A percentile compares a stretch with the other conserved stretches of the same genome.
phyloP scores from a whole-genome alignment of 2,888 invertebrate genomes.

The Tachina fera region DNA sequence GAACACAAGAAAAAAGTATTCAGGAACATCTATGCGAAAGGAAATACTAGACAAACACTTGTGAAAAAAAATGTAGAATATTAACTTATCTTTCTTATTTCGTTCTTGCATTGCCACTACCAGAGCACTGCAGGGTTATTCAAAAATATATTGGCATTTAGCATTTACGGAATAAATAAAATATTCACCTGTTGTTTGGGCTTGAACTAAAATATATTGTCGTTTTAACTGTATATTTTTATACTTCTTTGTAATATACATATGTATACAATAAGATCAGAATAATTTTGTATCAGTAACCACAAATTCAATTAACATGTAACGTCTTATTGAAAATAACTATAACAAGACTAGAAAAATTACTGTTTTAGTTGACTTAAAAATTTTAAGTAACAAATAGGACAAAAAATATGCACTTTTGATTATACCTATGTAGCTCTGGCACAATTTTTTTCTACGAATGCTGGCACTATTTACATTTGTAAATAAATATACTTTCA shows the following conservation, averaged over 20 bases:
- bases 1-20: not conserved
- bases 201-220: not conserved
- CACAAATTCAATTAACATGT: too few species aligned
- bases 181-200: constrained; percentile 55
- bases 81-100: constrained; percentile 62
- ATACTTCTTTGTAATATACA: too few species aligned
- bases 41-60: constrained; percentile 69
- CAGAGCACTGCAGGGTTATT: not conserved
- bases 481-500: not conserved
- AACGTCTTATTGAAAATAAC: too few species aligned
- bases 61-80: constrained; percentile 44
- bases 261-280: too few species aligned
- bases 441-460: not conserved
- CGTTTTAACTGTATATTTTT: not conserved
- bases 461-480: not conserved
- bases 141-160: constrained; percentile 3
- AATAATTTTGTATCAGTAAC: too few species aligned
- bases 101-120: constrained; percentile 10
- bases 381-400: too few species aligned
- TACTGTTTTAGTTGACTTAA: too few species aligned
- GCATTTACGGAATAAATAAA: not conserved
- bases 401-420: too few species aligned
- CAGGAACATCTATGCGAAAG: constrained; percentile 34
- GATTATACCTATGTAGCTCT: too few species aligned
- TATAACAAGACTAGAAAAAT: too few species aligned